Base-by-base conservation (phyloP, 1,140 invertebrate genomes). In the Medauroidea extradentata region DNA sequence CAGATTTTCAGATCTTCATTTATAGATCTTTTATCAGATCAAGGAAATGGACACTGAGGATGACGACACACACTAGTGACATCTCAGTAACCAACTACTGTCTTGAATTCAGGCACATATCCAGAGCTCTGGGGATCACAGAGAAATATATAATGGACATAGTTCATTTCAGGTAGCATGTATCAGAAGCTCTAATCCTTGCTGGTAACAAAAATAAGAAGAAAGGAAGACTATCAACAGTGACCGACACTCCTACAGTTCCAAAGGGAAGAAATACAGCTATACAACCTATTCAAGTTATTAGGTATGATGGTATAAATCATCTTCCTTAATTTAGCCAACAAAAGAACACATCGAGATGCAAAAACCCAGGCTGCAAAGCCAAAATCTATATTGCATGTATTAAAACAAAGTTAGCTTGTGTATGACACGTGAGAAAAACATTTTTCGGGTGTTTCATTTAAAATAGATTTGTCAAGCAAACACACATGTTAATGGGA, bases 1-100 rank as follows among this genome's bases (percentile, higher is more conserved):
- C 11, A 34, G 29, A 34, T 34, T 34, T 34, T 34, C 29, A 7
- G 29, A 34, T 34, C 11, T 34, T 11, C 29, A 34, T 11, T 34
- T 7, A 34, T 11, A 34, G 29, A 34, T 34, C 29, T 34, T 34
- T 34, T 34, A 34, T 34, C 29, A 34, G 29, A 34, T 34, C 29
- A 34, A 4, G 29, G 29, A 34, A 34, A 11, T 34, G 29, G 29
- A 34, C 29, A 7, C 21, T 71, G 27, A 53, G 65, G 41, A 63
- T 71, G 57, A 61, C 71, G 27, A 59, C 57, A 43, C 70, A 72
- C 66, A 61, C 54, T 16, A 52, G 69, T 9, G 65, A 72, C 56
- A 16, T 72, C n/a, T 63, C 63, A 3, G 38, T 61, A 43, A 50
- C 50, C n/a, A 65, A 70, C 56, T 53, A 44, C 38, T 71, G 68